Conservation (phyloP, 2,888 invertebrate genomes). For the Zele albiditarsus region DNA sequence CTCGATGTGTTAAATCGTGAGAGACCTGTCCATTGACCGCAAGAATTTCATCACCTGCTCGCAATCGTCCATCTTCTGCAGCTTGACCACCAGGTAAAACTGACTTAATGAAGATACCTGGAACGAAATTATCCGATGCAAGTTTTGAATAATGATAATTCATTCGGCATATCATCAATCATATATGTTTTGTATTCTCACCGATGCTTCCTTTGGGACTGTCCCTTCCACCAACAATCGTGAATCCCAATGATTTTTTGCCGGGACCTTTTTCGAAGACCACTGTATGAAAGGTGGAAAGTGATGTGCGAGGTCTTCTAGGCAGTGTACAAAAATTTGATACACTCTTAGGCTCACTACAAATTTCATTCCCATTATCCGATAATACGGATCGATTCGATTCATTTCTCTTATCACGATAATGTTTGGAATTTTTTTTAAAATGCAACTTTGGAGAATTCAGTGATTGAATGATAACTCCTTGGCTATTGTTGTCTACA, state of each 20-base stretch:
- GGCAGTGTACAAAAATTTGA: slow-evolving; percentile 84
- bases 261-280: slow-evolving; percentile 87
- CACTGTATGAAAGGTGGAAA: slow-evolving; percentile 82
- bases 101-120: slow-evolving; percentile 87
- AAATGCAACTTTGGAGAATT: slow-evolving; percentile 72
- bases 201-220: slow-evolving; percentile 87
- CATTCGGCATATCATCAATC: not conserved
- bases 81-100: slow-evolving; percentile 89
- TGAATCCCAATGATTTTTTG: slow-evolving; percentile 90
- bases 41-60: slow-evolving; percentile 88
- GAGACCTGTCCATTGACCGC: slow-evolving; percentile 88
- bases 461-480: slow-evolving; percentile 69
- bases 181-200: slow-evolving; percentile 46
- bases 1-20: slow-evolving; percentile 85
- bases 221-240: slow-evolving; percentile 90
- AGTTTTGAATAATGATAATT: not conserved
- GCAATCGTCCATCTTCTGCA: slow-evolving; percentile 86
- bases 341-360: slow-evolving; percentile 68
- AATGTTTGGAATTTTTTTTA: slow-evolving; percentile 62
- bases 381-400: slow-evolving; percentile 61
- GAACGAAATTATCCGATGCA: slow-evolving; percentile 1
- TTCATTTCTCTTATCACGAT: slow-evolving; percentile 59
- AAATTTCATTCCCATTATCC: slow-evolving; percentile 56
- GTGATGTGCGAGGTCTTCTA: slow-evolving; percentile 80
- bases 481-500: slow-evolving; percentile 74